These are phyloP conservation scores for Leptodirus hochenwartii DNA, from an alignment of 2,888 invertebrate species.

Conservation along the genomic window DNA sequence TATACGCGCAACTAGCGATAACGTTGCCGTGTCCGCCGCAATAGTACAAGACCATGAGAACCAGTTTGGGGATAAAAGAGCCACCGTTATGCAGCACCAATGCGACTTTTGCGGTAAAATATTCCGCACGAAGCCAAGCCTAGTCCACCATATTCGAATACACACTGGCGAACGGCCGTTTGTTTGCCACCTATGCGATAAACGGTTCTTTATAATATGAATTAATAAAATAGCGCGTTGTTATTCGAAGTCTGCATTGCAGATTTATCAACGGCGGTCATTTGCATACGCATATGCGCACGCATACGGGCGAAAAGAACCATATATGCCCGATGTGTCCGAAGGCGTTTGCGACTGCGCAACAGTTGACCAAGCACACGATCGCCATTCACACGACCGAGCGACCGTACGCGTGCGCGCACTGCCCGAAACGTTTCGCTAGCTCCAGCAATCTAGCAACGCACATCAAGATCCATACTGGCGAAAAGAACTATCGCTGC, in stretches of 20 bases:
- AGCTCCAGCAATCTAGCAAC: constrained; percentile 27
- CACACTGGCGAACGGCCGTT: constrained; percentile 28
- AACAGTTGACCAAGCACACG: constrained; percentile 27
- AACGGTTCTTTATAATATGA: constrained; percentile 13
- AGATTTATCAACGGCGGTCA: constrained; percentile 27
- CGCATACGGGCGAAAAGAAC: constrained; percentile 28
- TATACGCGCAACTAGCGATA: too few relatives aligned
- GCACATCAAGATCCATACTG: constrained; percentile 26
- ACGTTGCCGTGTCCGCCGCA: too few relatives aligned
- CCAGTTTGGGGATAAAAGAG: constrained; percentile 15
- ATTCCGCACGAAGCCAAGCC: constrained; percentile 24
- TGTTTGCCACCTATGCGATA: constrained; percentile 26
- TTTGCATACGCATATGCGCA: constrained; percentile 27
- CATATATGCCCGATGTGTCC: constrained; percentile 26
- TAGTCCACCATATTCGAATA: constrained; percentile 27
- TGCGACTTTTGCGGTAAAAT: constrained; percentile 27
- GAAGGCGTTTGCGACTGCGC: constrained; percentile 27
- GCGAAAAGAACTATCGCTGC: constrained; percentile 27
- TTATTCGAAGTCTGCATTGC: too few relatives aligned
- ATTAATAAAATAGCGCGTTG: too few relatives aligned
- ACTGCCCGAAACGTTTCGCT: constrained; percentile 26
- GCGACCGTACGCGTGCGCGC: constrained; percentile 25
- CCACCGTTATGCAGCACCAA: constrained; percentile 19
- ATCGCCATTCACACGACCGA: constrained; percentile 27
- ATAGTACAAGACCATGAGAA: too few relatives aligned